Evolutionary conservation across 2,888 invertebrate species (phyloP).

Genomic region (Cosmorhoe ocellata): DNA sequence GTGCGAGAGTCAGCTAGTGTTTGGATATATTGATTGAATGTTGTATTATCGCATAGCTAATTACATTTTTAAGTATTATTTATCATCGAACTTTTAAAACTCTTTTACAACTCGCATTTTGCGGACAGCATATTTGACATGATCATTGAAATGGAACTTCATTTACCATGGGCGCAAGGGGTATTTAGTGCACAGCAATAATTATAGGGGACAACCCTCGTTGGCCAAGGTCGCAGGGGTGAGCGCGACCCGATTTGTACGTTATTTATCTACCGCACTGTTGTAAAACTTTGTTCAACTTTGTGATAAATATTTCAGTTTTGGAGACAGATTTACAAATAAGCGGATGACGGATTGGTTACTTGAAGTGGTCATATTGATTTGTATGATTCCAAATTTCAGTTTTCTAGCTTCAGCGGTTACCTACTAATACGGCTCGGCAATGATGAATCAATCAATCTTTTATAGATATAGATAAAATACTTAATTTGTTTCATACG

Average conservation of each 20-base stretch:
- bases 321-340: constrained; percentile 17
- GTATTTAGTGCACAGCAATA: constrained; percentile 28
- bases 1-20: too few species aligned
- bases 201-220: constrained; percentile 34
- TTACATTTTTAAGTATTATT: too few species aligned
- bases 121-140: constrained; percentile 6
- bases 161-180: constrained; percentile 33
- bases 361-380: too few species aligned
- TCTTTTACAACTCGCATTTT: not conserved
- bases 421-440: too few species aligned
- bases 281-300: constrained; percentile 23
- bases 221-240: constrained; percentile 36
- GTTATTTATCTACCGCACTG: constrained; percentile 26
- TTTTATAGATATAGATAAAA: too few species aligned
- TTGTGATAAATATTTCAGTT: constrained; percentile 15
- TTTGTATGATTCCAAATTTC: too few species aligned
- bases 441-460: too few species aligned
- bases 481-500: too few species aligned
- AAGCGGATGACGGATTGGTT: constrained; percentile 4
- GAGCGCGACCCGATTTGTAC: constrained; percentile 29
- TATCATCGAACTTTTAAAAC: too few species aligned
- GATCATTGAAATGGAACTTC: constrained; percentile 25
- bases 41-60: too few species aligned
- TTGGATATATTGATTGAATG: too few species aligned
- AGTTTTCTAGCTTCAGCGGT: too few species aligned